Base-by-base conservation (phyloP, 2,113 vertebrate species). In the Muntiacus reevesi region DNA sequence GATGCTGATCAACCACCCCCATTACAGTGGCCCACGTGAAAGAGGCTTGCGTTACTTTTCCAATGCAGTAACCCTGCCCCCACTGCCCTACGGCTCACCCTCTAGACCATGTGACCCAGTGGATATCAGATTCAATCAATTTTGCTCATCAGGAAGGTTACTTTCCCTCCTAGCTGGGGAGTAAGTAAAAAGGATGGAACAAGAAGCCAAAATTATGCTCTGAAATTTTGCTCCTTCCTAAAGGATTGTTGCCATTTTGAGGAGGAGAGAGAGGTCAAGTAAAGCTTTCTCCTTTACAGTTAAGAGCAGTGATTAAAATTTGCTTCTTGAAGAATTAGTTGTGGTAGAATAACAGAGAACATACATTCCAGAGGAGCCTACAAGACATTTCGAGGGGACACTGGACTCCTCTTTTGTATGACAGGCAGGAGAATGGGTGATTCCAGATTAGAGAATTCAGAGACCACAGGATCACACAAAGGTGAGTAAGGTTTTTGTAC, bases 71-170 rank as follows among this genome's bases (percentile, higher is more conserved):
- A 36, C 28, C 52, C 64, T 11, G 3, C 4, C 14, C 25, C 11
- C 17, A n/a, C 11, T 3, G 13, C 12, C 13, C 50, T 28, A 4
- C 3, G 28, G 36, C 1, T 7, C 0, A 3, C 15, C 1, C 23
- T 33, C 43, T 17, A 8, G 59, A 50, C 59, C 59, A 91, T 6
- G 1, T 36, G 67, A 28, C 30, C 25, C 59, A 13, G 14, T 5
- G 45, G 52, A 14, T 60, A 19, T 36, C 36, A 92, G 84, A 40
- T 74, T 43, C 12, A 36, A 28, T 55, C 52, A 43, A 30, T 89
- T 85, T 60, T 17, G 4, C 15, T 21, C 43, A 33, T 23, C 23
- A 52, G 79, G 19, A 74, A 60, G 12, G 13, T 96, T 52, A 12
- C 13, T 50, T 36, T 89, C 27, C 47, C 14, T 89, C 23, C 9